Base-by-base conservation (phyloP, 2,113 vertebrate genomes). In the Zosterops lateralis region DNA sequence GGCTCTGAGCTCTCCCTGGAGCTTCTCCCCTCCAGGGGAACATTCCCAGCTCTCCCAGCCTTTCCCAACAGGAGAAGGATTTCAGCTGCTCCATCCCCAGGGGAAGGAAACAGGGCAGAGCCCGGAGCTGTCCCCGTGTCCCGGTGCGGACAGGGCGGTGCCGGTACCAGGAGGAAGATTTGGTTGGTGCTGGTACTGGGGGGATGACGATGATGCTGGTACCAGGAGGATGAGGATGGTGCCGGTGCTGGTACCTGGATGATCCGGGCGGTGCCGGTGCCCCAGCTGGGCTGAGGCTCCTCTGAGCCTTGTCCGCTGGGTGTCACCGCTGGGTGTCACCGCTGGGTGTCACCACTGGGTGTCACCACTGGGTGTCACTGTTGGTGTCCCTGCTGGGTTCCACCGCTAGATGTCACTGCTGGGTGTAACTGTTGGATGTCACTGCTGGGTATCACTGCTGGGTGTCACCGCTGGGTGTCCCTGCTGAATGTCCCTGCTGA, bases 401-500 rank as follows among this genome's bases (percentile, higher is more conserved):
- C 36, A 36, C 36, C 36, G 31, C 70, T 42, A 50, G 36, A 3
- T 48, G 32, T 26, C 50, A 42, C 36, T 17, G 47, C 8, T 7
- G 22, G 60, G 21, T 61, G 58, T 28, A 36, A 62, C 34, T 3
- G 24, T 3, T 50, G 48, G 24, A 10, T 53, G 26, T 51, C 26
- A 51, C 50, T 7, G 26, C 2, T 4, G 9, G 36, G 9, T 36
- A 8, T 36, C 36, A 9, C 0, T 4, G 12, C 58, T 15, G 13
- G 42, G 15, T 60, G 58, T 26, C 62, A 53, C 34, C 34, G 34
- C 34, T 34, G 34, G 34, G 34, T 34, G 34, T 34, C 34, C 34
- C 34, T 34, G 34, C 34, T 34, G 34, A 34, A 34, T 34, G 34
- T 34, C 34, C 34, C 34, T 34, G 34, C 34, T 34, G 34, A 7